Evolutionary conservation across 2,888 invertebrate species (phyloP), one percentile per base, ranked within the genome.

Genomic region (Lochmaea capreae): DNA sequence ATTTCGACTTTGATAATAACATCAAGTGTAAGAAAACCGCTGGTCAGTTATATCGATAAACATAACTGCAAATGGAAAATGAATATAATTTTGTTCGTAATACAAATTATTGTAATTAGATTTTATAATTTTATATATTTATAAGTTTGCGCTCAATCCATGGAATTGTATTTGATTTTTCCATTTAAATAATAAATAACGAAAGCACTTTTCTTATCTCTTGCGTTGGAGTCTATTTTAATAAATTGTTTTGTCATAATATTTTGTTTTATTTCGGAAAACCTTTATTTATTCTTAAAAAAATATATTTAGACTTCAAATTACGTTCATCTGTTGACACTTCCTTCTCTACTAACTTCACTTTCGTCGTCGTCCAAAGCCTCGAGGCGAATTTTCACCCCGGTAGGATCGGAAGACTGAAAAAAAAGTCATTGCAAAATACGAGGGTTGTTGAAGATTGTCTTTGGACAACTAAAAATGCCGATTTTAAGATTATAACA

Each of bases 1-100:
- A 92, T 86, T n/a, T 81, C 42, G 18, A 42, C 57, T 39, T 10
- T 12, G 12, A 49, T 49, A 59, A 61, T 62, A 46, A 62, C 52
- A 33, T 39, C 46, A 68, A 68, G 46, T 68, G 22, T 68, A 46
- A 62, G 59, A 68, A 57, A 39, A 39, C 59, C n/a, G 14, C 33
- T 33, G 54, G n/a, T 22, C 42, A 57, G 18, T 16, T 57, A 61
- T 14, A 61, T 14, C 18, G 33, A 61, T 3, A 57, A n/a, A 46
- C n/a, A 8, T 26, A 42, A 63, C 8, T 49, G 16, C 12, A 62
- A 54, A 54, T 54, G 63, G 49, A 57, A 68, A 52, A 22, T 61
- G 49, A 49, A 69, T 43, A 43, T 59, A 63, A 39, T 63, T 70
- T 69, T 18, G 62, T 63, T 63, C 12, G 26, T 54, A 68, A 18